Evolutionary conservation across 2,113 vertebrate species (phyloP).

Genomic region (Dryoscopus gambensis): DNA sequence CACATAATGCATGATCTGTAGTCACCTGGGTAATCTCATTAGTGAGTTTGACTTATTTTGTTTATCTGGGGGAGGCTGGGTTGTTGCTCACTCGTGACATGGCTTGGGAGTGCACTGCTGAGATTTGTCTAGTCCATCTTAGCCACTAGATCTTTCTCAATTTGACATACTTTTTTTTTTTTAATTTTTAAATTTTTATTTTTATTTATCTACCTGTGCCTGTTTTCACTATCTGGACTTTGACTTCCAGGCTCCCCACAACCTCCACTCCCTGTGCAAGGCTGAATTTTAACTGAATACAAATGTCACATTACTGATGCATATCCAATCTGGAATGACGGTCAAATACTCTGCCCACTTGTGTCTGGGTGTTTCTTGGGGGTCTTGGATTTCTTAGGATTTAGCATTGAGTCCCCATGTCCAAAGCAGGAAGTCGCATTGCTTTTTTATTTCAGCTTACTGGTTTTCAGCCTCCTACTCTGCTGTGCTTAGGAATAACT

Average conservation of each 20-base stretch:
- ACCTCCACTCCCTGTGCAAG: not conserved
- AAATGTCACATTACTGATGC: not conserved
- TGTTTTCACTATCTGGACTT: not conserved
- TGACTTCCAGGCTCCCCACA: not conserved
- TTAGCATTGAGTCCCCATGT: slow-evolving; percentile 14
- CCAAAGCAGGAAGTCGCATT: not conserved
- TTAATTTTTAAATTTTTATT: too few relatives aligned
- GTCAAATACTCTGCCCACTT: not conserved
- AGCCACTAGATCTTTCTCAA: not conserved
- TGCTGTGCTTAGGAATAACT: not conserved
- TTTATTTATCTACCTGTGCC: not conserved
- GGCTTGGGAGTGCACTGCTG: not conserved
- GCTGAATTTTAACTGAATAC: not conserved
- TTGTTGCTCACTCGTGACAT: not conserved
- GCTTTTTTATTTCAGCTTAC: not conserved
- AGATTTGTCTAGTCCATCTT: not conserved
- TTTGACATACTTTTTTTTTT: not conserved
- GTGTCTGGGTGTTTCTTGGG: slow-evolving; percentile 7
- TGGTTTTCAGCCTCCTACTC: not conserved
- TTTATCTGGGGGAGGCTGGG: not conserved
- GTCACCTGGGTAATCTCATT: not conserved
- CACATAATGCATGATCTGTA: not conserved
- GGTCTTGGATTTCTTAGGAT: slow-evolving; percentile 38
- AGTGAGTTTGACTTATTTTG: not conserved
- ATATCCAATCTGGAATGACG: slow-evolving; percentile 36